Base-by-base conservation (phyloP, 2,797 vertebrate species). In the Helostoma temminkii region DNA sequence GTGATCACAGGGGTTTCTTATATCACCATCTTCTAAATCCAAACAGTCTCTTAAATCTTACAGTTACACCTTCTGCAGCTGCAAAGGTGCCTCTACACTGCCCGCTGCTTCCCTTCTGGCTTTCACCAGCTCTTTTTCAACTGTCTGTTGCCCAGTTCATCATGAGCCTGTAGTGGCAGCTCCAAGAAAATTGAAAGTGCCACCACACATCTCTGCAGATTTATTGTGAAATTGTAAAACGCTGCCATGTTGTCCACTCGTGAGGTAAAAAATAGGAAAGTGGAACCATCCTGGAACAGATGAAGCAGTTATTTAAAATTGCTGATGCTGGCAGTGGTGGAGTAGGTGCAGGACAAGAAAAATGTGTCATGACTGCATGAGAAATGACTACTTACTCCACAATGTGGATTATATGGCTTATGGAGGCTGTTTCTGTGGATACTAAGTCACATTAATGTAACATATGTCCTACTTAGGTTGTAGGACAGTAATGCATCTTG, bases 251-350 rank as follows among this genome's bases (percentile, higher is more conserved):
- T 85, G 81, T 85, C 86, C 54, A 65, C 68, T 66, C 36, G 47
- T 58, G 64, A 67, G 68, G 50, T 84, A 77, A 91, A 85, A 86
- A 87, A 82, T 74, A 64, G 60, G 37, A 43, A 48, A 58, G 61
- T 1, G 37, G 58, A 28, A 78, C 81, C 61, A 62, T 73, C 53
- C 53, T 45, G 68, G 32, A 64, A 64, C 80, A 88, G 83, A 87
- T 86, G 76, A 88, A 86, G 71, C 45, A 32, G 70, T 82, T 84
- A 81, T 85, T 90, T 70, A 85, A 88, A 90, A 90, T 49, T 72
- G 76, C 83, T 89, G 78, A 74, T 79, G 68, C 71, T 81, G 81
- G 78, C 50, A 19, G 39, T 76, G 53, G 68, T 43, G 28, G 71
- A 45, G 72, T 34, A 34, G 28, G 28, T 30, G 6, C 28, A 30